phyloP scores from a whole-genome alignment of 2,113 vertebrate species.

The Eretmochelys imbricata region DNA sequence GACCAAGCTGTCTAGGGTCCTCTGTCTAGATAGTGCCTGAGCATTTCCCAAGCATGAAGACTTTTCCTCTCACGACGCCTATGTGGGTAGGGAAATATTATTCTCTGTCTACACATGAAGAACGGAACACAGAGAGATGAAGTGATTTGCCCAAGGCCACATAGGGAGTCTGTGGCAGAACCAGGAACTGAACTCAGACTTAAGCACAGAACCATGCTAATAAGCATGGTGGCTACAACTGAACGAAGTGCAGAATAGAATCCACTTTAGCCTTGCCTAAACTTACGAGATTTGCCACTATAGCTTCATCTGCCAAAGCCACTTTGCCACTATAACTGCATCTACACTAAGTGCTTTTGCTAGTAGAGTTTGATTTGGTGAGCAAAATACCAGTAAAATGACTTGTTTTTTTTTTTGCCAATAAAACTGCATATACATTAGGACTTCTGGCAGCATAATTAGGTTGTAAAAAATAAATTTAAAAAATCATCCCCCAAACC shows the following conservation, averaged over 20 bases:
- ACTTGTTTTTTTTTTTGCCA: background rate
- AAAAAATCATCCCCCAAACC: slow-evolving; percentile 11
- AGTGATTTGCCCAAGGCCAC: rapidly evolving
- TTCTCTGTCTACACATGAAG: rapidly evolving
- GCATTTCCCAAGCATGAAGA: background rate
- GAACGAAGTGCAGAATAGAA: no score
- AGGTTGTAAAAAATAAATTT: slow-evolving; percentile 22
- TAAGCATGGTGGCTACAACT: no score
- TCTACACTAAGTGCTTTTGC: background rate
- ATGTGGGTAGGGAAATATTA: background rate
- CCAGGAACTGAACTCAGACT: no score
- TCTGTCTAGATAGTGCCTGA: background rate
- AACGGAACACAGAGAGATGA: background rate
- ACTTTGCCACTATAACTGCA: background rate
- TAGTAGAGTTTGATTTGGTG: slow-evolving; percentile 15
- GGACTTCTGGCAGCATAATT: slow-evolving; percentile 30
- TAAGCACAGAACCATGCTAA: no score
- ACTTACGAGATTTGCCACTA: background rate
- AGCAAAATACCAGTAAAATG: no score
- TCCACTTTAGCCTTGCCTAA: background rate
- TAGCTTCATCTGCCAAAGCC: background rate
- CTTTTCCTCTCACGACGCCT: background rate
- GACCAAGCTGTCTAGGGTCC: background rate
- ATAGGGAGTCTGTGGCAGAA: background rate
- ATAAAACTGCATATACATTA: background rate